These are phyloP conservation scores for Camptogramma bilineatum DNA, from an alignment of 2,888 invertebrate species.

Conservation along the genomic window DNA sequence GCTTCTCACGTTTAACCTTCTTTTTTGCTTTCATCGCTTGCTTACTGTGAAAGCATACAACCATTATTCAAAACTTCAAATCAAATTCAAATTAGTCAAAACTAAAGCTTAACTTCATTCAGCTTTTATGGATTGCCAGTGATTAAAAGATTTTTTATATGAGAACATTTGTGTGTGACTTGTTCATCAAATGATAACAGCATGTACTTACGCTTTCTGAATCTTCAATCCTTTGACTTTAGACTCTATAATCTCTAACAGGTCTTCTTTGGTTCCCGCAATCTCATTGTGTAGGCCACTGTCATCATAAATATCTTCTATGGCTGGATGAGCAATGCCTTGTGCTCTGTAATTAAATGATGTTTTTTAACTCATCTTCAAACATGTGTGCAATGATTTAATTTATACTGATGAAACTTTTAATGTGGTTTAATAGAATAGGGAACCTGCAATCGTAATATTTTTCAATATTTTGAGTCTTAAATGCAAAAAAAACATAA, in stretches of 20 bases:
- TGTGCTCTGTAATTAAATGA: conserved; percentile 51
- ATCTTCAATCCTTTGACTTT: conserved; percentile 63
- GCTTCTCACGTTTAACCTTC: conserved; percentile 66
- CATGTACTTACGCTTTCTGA: conserved; percentile 69
- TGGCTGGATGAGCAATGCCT: conserved; percentile 66
- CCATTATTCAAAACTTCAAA: too few species aligned
- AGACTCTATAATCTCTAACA: conserved; percentile 47
- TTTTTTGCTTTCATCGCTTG: conserved; percentile 66
- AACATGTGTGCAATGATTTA: too few species aligned
- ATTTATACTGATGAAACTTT: too few species aligned
- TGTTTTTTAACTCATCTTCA: not conserved
- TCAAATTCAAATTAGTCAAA: too few species aligned
- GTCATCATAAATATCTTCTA: conserved; percentile 76
- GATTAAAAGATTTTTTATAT: too few species aligned
- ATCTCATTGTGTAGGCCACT: conserved; percentile 61
- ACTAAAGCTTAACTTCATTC: too few species aligned
- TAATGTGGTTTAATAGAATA: too few species aligned
- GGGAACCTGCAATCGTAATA: too few species aligned
- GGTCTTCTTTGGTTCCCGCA: conserved; percentile 62
- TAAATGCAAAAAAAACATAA: too few species aligned
- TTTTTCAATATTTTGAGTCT: too few species aligned
- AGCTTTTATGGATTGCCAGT: too few species aligned
- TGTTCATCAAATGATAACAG: not conserved
- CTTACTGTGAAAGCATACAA: conserved; percentile 54
- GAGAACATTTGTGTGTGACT: too few species aligned